Conservation (phyloP, 2,113 vertebrate genomes). For the Mionectes macconnelli region DNA sequence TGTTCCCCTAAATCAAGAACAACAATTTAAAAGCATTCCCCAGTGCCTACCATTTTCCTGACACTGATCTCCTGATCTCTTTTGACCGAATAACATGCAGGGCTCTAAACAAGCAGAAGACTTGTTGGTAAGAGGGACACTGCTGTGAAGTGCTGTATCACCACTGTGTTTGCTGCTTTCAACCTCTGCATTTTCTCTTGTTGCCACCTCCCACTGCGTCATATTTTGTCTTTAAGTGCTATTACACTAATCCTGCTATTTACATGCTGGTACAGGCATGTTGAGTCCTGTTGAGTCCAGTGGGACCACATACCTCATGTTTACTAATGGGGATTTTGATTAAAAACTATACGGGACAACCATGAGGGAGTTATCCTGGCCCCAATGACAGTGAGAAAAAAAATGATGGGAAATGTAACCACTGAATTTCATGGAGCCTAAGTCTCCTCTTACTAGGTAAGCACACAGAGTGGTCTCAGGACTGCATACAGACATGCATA, state of each 20-base stretch:
- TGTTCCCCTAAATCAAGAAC: neutral
- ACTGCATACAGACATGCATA: neutral
- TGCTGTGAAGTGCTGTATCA: neutral
- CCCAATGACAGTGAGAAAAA: neutral
- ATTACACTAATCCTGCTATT: constrained; percentile 12
- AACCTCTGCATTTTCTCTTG: neutral
- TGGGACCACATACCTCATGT: neutral
- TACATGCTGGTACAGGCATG: neutral
- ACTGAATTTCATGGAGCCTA: neutral
- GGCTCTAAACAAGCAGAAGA: neutral
- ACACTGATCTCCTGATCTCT: neutral
- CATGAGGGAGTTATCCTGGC: neutral
- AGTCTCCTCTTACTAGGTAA: neutral
- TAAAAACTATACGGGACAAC: neutral
- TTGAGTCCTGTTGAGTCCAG: neutral
- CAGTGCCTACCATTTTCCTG: neutral
- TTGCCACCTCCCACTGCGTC: neutral
- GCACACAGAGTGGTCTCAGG: neutral
- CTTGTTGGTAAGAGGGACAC: neutral
- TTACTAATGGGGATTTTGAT: neutral
- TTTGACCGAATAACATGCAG: neutral
- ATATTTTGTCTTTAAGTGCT: constrained; percentile 8
- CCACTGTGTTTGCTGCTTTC: neutral
- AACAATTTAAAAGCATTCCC: neutral
- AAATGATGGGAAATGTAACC: neutral